Conservation (phyloP, 64 coral and sea anemone genomes). For the Platygyra sinensis region DNA sequence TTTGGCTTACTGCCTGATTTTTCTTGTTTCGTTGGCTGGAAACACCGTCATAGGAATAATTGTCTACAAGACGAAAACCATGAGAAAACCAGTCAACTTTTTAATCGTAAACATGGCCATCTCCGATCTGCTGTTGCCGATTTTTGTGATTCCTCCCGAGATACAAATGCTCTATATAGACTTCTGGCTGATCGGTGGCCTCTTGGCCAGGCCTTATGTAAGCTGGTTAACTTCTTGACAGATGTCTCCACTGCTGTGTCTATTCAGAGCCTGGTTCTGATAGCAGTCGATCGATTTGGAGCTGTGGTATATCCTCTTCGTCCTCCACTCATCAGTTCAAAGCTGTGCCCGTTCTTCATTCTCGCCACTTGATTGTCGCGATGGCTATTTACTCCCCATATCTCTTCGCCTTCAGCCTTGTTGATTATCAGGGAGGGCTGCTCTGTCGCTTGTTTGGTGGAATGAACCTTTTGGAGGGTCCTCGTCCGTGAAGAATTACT, state of each 20-base stretch:
- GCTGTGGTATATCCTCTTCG: background rate
- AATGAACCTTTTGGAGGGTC: background rate
- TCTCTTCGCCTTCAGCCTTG: background rate
- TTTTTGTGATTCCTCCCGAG: background rate
- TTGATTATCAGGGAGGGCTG: background rate
- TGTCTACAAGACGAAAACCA: background rate
- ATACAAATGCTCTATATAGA: background rate
- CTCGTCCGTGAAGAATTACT: background rate
- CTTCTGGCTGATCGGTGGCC: background rate
- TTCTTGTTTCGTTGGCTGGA: background rate
- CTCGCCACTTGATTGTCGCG: conserved; percentile 23
- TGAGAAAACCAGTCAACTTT: background rate
- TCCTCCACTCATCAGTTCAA: background rate
- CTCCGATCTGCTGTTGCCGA: background rate
- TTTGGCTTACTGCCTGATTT: background rate
- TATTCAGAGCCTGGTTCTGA: conserved; percentile 15
- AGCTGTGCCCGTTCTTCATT: conserved; percentile 15
- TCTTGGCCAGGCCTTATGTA: conserved; percentile 4
- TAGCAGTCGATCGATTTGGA: conserved; percentile 11
- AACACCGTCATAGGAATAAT: background rate
- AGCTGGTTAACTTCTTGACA: background rate
- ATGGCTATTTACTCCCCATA: background rate
- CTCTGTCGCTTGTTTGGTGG: background rate
- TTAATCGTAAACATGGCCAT: background rate
- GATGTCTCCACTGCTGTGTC: background rate